A percentile compares a stretch with the other conserved stretches of the same genome.
Conservation (phyloP, 2,113 vertebrate species). For the Pseudopipra pipra region DNA sequence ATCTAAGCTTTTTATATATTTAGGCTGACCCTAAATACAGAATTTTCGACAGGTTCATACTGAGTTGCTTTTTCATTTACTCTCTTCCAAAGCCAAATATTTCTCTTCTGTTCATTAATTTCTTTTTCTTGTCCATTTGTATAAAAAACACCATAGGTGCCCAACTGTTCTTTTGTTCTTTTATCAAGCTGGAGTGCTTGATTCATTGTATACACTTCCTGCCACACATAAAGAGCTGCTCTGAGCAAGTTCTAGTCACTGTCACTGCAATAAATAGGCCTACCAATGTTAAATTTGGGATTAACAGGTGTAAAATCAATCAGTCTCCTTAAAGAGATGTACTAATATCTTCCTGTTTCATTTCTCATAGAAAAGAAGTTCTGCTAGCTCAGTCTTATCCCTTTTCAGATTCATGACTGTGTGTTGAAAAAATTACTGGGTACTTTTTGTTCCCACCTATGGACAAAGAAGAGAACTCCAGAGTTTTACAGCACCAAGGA, state of each 20-base stretch:
- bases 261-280: neutral
- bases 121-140: neutral
- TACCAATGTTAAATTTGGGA: neutral
- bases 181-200: neutral
- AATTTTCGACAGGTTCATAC: neutral
- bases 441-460: neutral
- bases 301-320: neutral
- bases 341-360: neutral
- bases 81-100: neutral
- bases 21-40: neutral
- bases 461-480: neutral
- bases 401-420: neutral
- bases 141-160: neutral
- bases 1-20: neutral
- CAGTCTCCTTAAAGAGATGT: neutral
- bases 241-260: neutral
- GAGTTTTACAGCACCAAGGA: neutral
- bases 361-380: neutral
- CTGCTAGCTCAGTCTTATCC: neutral
- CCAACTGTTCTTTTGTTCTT: neutral
- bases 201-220: neutral
- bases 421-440: neutral
- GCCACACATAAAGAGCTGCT: neutral
- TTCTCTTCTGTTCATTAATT: neutral
- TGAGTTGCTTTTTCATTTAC: neutral